These are phyloP conservation scores for Lasiommata megera DNA, from an alignment of 2,888 invertebrate genomes.

Conservation along the genomic window DNA sequence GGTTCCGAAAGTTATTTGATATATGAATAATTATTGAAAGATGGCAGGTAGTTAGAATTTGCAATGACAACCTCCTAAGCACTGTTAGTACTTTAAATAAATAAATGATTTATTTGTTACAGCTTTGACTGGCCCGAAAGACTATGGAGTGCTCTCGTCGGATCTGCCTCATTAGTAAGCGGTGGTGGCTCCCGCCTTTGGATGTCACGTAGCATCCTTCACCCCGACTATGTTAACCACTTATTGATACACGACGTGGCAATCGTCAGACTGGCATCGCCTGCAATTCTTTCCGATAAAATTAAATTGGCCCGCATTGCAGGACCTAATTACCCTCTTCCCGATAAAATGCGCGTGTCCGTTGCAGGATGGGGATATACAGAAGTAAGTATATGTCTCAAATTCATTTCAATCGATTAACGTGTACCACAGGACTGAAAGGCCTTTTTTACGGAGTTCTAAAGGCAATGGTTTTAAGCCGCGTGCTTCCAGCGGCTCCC, in stretches of 20 bases:
- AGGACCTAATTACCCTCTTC: constrained; percentile 37
- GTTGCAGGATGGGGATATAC: constrained; percentile 50
- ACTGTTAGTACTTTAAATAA: too few species aligned
- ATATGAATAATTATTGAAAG: too few species aligned
- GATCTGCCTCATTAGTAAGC: constrained; percentile 21
- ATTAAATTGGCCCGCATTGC: constrained; percentile 42
- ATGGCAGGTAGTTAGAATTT: too few species aligned
- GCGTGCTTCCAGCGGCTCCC: too few species aligned
- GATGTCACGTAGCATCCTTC: constrained; percentile 30
- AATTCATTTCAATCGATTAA: too few species aligned
- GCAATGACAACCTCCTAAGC: too few species aligned
- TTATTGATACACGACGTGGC: constrained; percentile 38
- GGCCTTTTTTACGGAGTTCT: too few species aligned
- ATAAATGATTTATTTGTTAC: neutral
- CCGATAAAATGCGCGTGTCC: constrained; percentile 36
- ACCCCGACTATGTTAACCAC: constrained; percentile 29
- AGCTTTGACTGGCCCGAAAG: neutral
- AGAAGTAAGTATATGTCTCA: constrained; percentile 38
- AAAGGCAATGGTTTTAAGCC: too few species aligned
- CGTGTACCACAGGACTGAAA: too few species aligned
- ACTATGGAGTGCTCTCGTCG: constrained; percentile 48
- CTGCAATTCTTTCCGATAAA: constrained; percentile 21
- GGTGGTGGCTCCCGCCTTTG: constrained; percentile 34
- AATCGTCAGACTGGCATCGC: constrained; percentile 33
- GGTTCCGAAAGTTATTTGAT: too few species aligned